Percentiles rank a stretch among this genome's conserved stretches.
Conservation (phyloP, 2,113 vertebrate genomes). For the Cairina moschata region DNA sequence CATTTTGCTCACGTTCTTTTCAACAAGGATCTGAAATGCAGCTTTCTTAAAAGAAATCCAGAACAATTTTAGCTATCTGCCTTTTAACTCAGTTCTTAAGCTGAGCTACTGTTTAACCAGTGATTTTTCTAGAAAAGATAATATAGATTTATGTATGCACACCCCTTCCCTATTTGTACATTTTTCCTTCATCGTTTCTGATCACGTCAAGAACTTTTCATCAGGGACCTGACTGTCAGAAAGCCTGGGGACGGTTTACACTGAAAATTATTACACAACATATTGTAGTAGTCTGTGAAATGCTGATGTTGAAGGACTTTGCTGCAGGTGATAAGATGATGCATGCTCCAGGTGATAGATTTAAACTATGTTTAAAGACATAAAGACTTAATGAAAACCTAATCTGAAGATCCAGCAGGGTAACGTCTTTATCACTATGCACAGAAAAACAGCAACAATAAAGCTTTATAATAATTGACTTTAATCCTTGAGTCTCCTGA, state of each 20-base stretch:
- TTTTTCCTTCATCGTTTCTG: neutral
- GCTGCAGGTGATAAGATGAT: neutral
- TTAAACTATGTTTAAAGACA: neutral
- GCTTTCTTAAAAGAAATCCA: conserved; percentile 17
- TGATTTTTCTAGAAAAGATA: neutral
- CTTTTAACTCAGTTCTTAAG: conserved; percentile 21
- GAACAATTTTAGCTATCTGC: neutral
- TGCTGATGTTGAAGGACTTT: neutral
- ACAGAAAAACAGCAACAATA: neutral
- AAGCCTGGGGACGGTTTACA: neutral
- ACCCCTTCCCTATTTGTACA: neutral
- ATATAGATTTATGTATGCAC: neutral
- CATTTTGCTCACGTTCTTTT: neutral
- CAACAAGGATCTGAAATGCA: neutral
- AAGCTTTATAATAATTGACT: neutral
- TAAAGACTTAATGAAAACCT: neutral
- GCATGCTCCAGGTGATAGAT: neutral
- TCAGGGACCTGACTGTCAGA: neutral
- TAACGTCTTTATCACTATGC: neutral
- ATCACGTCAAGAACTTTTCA: neutral
- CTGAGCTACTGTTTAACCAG: neutral
- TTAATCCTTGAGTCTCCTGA: neutral
- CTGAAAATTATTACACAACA: neutral
- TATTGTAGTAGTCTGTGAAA: neutral
- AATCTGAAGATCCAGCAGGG: neutral